Percentiles rank a stretch among this genome's conserved stretches.
phyloP scores from a whole-genome alignment of 2,888 invertebrate genomes.

The Melanargia galathea region DNA sequence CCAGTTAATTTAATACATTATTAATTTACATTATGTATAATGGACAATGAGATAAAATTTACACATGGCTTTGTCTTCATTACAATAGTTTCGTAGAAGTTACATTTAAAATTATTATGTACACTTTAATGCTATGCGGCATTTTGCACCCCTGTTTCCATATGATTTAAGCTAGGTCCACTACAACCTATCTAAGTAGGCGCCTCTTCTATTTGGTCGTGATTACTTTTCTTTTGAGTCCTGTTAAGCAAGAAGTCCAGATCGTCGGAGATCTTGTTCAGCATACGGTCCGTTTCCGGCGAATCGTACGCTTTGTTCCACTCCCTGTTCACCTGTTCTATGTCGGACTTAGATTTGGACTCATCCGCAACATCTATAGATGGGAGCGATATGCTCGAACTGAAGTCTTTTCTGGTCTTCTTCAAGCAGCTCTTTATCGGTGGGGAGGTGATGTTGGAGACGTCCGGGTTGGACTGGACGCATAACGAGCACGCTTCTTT shows the following conservation, averaged over 20 bases:
- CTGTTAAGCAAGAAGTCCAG: conserved; percentile 91
- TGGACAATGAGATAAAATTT: conserved; percentile 13
- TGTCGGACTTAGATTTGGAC: conserved; percentile 58
- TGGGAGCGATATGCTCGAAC: conserved; percentile 66
- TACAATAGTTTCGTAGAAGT: conserved; percentile 7
- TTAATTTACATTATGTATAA: neutral
- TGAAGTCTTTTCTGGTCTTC: conserved; percentile 58
- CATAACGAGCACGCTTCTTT: conserved; percentile 70
- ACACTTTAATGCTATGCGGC: conserved; percentile 45
- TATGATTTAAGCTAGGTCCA: conserved; percentile 47
- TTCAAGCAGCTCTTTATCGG: conserved; percentile 77
- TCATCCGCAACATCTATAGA: conserved; percentile 62
- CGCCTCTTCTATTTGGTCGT: conserved; percentile 67
- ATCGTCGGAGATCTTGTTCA: conserved; percentile 91
- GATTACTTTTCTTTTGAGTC: conserved; percentile 61
- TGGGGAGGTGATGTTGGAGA: conserved; percentile 65
- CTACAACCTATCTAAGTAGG: conserved; percentile 58
- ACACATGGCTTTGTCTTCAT: conserved; percentile 7
- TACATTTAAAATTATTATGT: conserved; percentile 36
- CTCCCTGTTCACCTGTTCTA: conserved; percentile 66
- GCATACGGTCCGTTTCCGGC: conserved; percentile 83
- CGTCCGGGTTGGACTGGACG: conserved; percentile 69
- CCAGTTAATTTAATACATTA: conserved; percentile 12
- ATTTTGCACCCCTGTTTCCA: conserved; percentile 68
- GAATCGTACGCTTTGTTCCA: conserved; percentile 68